Conservation (phyloP, 2,888 invertebrate species). For the Mamestra brassicae region DNA sequence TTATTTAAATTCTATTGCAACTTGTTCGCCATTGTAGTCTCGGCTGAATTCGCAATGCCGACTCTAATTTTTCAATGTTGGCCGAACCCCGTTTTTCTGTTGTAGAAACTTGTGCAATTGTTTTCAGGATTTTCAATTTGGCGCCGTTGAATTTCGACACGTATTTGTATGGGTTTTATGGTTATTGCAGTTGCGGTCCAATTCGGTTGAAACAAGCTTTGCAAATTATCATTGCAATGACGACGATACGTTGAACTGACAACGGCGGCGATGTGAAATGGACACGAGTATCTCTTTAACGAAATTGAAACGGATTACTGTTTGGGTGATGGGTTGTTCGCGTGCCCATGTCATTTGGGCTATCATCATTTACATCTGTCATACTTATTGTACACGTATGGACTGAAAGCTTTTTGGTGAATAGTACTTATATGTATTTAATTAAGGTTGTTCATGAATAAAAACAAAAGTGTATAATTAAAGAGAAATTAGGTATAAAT, state of each 20-base stretch:
- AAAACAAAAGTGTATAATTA: conserved; percentile 40
- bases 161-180: conserved; percentile 74
- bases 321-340: conserved; percentile 79
- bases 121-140: conserved; percentile 78
- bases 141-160: conserved; percentile 74
- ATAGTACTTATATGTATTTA: conserved; percentile 30
- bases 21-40: conserved; percentile 88
- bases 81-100: conserved; percentile 72
- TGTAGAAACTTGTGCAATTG: conserved; percentile 77
- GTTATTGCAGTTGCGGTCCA: conserved; percentile 79
- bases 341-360: conserved; percentile 77
- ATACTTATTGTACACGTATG: conserved; percentile 60
- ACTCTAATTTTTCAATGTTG: conserved; percentile 84
- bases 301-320: conserved; percentile 83
- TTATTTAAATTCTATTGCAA: conserved; percentile 91
- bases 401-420: conserved; percentile 63
- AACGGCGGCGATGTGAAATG: conserved; percentile 72
- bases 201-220: conserved; percentile 80
- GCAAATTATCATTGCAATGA: conserved; percentile 75
- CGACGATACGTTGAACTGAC: conserved; percentile 71
- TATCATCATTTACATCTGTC: conserved; percentile 75
- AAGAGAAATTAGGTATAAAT: conserved; percentile 24
- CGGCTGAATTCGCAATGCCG: conserved; percentile 83
- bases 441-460: conserved; percentile 27
- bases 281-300: conserved; percentile 76